Evolutionary conservation across 35 echinoderm and acorn worm genomes (phyloP).

Genomic region (Anneissia japonica): DNA sequence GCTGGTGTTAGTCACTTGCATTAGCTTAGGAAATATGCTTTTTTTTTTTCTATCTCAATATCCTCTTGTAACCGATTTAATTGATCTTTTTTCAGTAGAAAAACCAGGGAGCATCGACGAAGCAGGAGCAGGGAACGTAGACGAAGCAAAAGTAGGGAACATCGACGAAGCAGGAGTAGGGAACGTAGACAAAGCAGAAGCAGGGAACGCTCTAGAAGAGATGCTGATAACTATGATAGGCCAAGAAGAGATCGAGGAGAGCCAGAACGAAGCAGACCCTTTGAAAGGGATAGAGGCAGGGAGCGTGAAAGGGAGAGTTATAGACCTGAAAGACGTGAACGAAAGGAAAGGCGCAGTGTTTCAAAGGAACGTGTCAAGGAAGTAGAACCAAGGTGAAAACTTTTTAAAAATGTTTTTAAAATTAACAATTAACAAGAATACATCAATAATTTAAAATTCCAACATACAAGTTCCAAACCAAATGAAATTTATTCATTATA

Average conservation of each 20-base stretch:
- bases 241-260: neutral
- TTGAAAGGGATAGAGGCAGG: slow-evolving; percentile 37
- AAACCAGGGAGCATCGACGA: too few species aligned
- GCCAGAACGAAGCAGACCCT: neutral
- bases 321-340: neutral
- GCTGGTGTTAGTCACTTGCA: too few species aligned
- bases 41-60: too few species aligned
- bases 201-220: neutral
- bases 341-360: neutral
- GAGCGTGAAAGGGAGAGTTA: slow-evolving; percentile 20
- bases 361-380: neutral
- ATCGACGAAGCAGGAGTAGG: too few species aligned
- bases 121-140: too few species aligned
- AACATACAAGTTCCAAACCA: too few species aligned
- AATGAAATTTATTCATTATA: too few species aligned
- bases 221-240: neutral
- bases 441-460: too few species aligned
- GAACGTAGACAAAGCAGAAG: neutral
- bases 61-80: too few species aligned
- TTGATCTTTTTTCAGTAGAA: too few species aligned
- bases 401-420: neutral
- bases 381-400: neutral
- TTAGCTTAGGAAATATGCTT: too few species aligned
- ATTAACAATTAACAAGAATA: neutral
- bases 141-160: too few species aligned